These are phyloP conservation scores for Adrianichthys oophorus DNA, from an alignment of 2,797 vertebrate genomes.

Conservation along the genomic window DNA sequence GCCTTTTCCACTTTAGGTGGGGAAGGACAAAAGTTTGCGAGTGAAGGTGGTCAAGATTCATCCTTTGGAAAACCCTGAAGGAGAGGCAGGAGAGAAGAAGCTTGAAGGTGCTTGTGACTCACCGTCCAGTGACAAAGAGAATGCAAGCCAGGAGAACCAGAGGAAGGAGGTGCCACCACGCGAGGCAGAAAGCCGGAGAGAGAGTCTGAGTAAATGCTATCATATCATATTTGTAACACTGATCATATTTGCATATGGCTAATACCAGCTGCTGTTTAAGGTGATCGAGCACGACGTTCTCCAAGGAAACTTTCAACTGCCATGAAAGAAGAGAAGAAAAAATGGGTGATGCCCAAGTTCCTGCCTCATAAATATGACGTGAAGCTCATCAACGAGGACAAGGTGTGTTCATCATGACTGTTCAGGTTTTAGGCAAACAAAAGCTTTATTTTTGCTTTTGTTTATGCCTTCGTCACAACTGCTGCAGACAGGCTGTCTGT, in stretches of 20 bases:
- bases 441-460: background rate
- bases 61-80: slow-evolving; percentile 85
- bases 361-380: slow-evolving; percentile 96
- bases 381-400: slow-evolving; percentile 92
- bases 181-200: slow-evolving; percentile 88
- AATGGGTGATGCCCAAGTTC: slow-evolving; percentile 96
- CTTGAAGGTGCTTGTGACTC: slow-evolving; percentile 93
- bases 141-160: slow-evolving; percentile 90
- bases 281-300: slow-evolving; percentile 92
- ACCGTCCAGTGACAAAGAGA: slow-evolving; percentile 97
- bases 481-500: too few species aligned
- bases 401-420: slow-evolving; percentile 75
- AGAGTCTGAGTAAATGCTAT: slow-evolving; percentile 87
- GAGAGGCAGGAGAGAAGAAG: slow-evolving; percentile 88
- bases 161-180: slow-evolving; percentile 83
- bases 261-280: slow-evolving; percentile 55
- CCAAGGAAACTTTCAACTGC: slow-evolving; percentile 92
- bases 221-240: background rate
- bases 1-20: slow-evolving; percentile 76
- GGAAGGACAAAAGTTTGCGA: slow-evolving; percentile 89
- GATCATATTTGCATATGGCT: background rate
- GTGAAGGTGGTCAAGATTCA: slow-evolving; percentile 91
- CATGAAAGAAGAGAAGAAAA: slow-evolving; percentile 94
- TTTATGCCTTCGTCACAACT: too few species aligned
- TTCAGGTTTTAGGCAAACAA: background rate